Percentiles rank a stretch among this genome's conserved stretches.
Conservation (phyloP, 2,888 invertebrate species). For the Brachypalpus laphriformis region DNA sequence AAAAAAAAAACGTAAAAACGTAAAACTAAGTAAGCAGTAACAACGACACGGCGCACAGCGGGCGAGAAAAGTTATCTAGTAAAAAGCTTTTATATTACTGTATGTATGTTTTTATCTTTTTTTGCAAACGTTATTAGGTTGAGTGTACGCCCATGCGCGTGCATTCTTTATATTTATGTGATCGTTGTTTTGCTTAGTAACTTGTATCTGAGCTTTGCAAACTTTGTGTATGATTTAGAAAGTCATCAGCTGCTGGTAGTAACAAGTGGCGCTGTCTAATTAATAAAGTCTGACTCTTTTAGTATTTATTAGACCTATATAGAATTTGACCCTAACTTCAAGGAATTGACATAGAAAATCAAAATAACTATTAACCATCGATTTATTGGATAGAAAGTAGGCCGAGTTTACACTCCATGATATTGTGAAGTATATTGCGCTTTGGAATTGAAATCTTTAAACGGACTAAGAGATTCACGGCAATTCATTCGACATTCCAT, state of each 20-base stretch:
- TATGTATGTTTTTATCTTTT: background rate
- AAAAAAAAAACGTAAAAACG: background rate
- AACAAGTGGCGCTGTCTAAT: too few relatives aligned
- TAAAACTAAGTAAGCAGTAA: background rate
- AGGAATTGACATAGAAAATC: too few relatives aligned
- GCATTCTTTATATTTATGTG: background rate
- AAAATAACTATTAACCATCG: too few relatives aligned
- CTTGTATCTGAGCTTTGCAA: constrained; percentile 5
- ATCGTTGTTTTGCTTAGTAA: constrained; percentile 6
- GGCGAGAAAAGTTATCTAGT: background rate
- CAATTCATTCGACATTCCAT: too few relatives aligned
- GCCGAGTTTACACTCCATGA: too few relatives aligned
- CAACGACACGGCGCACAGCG: background rate
- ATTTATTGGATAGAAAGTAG: too few relatives aligned
- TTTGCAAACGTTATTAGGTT: constrained; percentile 1
- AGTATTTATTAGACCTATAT: too few relatives aligned
- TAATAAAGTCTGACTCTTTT: too few relatives aligned
- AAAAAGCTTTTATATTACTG: background rate
- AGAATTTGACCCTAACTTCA: too few relatives aligned
- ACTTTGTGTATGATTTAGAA: background rate
- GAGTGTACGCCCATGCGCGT: background rate
- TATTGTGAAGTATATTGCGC: too few relatives aligned
- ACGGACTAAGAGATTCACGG: too few relatives aligned
- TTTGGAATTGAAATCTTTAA: too few relatives aligned
- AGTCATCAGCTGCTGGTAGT: background rate